A percentile compares a stretch with the other conserved stretches of the same genome.
phyloP scores from a whole-genome alignment of 2,797 vertebrate genomes.

The Chaetophractus vellerosus region DNA sequence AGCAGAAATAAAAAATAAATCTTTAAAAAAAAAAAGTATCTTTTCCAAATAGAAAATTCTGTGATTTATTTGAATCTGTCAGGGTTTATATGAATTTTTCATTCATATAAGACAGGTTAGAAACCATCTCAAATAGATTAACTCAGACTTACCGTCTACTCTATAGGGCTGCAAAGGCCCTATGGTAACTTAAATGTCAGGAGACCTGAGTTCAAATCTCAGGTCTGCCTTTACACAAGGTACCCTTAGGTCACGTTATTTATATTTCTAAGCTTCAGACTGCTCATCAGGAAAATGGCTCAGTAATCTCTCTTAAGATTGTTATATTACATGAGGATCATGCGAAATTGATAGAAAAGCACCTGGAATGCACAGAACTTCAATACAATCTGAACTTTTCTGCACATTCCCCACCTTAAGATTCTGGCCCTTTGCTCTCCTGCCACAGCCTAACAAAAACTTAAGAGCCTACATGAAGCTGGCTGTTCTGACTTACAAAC shows the following conservation, averaged over 20 bases:
- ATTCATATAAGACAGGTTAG: not conserved
- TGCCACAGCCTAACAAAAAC: not conserved
- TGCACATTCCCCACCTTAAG: not conserved
- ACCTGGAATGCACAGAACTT: not conserved
- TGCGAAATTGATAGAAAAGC: not conserved
- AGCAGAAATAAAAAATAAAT: too few species aligned
- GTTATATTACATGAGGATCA: not conserved
- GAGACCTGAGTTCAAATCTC: constrained; percentile 15
- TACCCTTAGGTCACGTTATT: not conserved
- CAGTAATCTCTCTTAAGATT: not conserved
- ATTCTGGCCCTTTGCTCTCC: not conserved
- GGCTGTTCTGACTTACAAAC: not conserved
- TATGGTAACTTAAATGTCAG: not conserved
- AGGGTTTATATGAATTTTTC: not conserved
- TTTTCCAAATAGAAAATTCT: constrained; percentile 33
- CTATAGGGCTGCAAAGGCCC: not conserved
- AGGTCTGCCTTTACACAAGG: not conserved
- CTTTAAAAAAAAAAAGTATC: too few species aligned
- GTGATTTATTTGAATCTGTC: constrained; percentile 13
- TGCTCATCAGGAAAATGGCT: not conserved
- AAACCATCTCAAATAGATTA: not conserved
- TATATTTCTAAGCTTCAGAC: not conserved
- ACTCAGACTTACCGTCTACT: not conserved
- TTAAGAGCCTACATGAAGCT: not conserved
- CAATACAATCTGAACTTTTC: not conserved